phyloP scores from a whole-genome alignment of 2,888 invertebrate genomes.

The Latrodectus elegans region DNA sequence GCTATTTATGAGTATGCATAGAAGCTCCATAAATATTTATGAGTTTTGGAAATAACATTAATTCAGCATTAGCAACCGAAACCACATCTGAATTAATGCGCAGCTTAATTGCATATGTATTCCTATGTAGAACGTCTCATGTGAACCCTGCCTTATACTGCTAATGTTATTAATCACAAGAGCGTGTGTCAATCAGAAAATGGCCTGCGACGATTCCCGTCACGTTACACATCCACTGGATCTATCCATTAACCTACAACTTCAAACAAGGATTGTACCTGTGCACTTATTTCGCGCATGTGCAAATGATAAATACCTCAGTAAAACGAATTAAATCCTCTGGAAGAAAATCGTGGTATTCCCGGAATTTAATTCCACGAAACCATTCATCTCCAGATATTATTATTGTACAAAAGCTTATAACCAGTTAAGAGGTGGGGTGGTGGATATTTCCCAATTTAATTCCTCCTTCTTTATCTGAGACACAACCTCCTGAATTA shows the following conservation, averaged over 20 bases:
- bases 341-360: background rate
- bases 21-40: no score
- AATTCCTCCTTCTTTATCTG: no score
- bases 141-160: no score
- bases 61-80: no score
- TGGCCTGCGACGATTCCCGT: background rate
- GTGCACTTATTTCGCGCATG: background rate
- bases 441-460: background rate
- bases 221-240: background rate
- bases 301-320: background rate
- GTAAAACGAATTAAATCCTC: background rate
- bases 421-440: conserved; percentile 14
- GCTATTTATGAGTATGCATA: no score
- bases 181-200: conserved; percentile 15
- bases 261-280: background rate
- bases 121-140: no score
- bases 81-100: no score
- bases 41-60: no score
- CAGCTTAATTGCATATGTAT: no score
- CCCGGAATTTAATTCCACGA: conserved; percentile 35
- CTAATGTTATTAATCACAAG: conserved; percentile 2
- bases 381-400: conserved; percentile 29
- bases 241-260: background rate
- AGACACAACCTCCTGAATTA: no score
- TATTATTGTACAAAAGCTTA: conserved; percentile 23